Conservation (phyloP, 2,113 vertebrate species). For the Himantopus leucocephalus region DNA sequence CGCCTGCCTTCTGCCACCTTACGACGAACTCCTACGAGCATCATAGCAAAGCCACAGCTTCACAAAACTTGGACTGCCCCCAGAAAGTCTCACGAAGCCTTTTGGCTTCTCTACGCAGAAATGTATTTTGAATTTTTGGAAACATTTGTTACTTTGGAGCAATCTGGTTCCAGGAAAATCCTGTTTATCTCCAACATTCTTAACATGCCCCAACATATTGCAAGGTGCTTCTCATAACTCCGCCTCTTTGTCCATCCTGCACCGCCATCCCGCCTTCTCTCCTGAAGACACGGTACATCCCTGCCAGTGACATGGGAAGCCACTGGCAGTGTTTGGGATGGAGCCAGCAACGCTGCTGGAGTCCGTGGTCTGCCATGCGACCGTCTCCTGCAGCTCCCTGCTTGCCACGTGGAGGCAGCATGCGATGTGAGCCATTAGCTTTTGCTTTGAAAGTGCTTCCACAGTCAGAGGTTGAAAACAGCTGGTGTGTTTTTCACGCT, state of each 20-base stretch:
- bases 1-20: not conserved
- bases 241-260: not conserved
- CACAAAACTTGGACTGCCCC: not conserved
- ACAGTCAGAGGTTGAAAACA: not conserved
- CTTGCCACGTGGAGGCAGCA: not conserved
- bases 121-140: not conserved
- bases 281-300: rapidly evolving
- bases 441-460: not conserved
- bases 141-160: not conserved
- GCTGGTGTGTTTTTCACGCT: not conserved
- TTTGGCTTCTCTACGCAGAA: not conserved
- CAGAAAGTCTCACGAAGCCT: not conserved
- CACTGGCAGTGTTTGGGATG: not conserved
- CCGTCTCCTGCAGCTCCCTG: not conserved
- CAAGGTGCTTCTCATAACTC: not conserved
- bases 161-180: not conserved
- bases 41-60: not conserved
- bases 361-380: not conserved
- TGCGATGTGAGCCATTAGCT: not conserved
- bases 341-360: not conserved
- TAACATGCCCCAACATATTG: no score
- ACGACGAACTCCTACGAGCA: not conserved
- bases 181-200: not conserved
- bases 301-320: not conserved
- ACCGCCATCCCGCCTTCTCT: not conserved